phyloP scores from a whole-genome alignment of 2,113 vertebrate species.

The Morone chrysops region DNA sequence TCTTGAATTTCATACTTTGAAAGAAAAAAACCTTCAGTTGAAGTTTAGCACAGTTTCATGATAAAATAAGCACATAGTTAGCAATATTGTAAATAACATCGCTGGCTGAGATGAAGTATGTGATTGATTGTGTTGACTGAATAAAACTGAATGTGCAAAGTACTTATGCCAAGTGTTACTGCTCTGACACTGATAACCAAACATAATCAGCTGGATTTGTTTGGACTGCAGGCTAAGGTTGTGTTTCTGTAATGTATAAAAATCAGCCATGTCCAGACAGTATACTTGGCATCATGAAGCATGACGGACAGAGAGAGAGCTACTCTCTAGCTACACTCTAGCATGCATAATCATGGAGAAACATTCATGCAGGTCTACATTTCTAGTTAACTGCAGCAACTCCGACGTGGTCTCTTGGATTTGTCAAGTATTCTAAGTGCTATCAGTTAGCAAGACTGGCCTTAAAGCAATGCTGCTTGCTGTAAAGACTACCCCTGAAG shows the following conservation, averaged over 20 bases:
- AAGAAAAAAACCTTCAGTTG: not conserved
- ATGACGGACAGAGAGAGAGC: conserved; percentile 18
- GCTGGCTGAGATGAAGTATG: not conserved
- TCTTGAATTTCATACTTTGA: not conserved
- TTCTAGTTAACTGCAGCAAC: conserved; percentile 38
- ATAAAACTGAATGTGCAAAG: conserved; percentile 51
- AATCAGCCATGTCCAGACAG: conserved; percentile 21
- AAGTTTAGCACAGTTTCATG: conserved; percentile 18
- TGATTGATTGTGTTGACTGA: conserved; percentile 21
- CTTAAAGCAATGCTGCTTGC: conserved; percentile 27
- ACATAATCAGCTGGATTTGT: conserved; percentile 34
- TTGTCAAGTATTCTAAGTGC: conserved; percentile 49
- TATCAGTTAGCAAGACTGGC: conserved; percentile 33
- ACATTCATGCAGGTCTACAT: conserved; percentile 67
- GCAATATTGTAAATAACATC: conserved; percentile 10
- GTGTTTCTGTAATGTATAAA: conserved; percentile 19
- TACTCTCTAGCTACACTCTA: conserved; percentile 42
- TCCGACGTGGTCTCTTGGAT: conserved; percentile 29
- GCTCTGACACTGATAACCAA: conserved; percentile 35
- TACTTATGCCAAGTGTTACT: conserved; percentile 30
- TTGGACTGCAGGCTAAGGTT: conserved; percentile 42
- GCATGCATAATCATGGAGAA: conserved; percentile 71
- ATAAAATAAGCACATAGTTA: conserved; percentile 33
- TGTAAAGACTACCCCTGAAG: conserved; percentile 46
- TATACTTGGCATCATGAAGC: conserved; percentile 12